Percentiles rank a stretch among this genome's conserved stretches.
These are phyloP conservation scores for Dysidea cf. avara DNA, from an alignment of 37 sponge, comb jelly and placozoan species.

Conservation along the genomic window DNA sequence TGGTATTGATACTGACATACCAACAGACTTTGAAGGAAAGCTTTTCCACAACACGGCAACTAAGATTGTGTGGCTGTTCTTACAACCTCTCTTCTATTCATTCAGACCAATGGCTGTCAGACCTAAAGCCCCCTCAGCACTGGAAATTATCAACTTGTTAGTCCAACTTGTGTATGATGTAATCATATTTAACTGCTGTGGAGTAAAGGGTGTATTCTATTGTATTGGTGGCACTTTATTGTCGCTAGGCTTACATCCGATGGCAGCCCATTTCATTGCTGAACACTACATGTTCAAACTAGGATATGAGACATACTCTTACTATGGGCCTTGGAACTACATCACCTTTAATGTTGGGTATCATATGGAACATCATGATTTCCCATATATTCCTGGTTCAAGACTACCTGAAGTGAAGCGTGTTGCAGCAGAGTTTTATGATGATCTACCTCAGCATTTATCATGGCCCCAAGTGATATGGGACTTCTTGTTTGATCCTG, in stretches of 20 bases:
- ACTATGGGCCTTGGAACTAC: too few relatives aligned
- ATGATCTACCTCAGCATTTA: slow-evolving; percentile 80
- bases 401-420: too few relatives aligned
- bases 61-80: slow-evolving; percentile 93
- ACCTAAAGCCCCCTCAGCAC: slow-evolving; percentile 74
- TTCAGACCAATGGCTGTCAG: slow-evolving; percentile 85
- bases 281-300: slow-evolving; percentile 97
- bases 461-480: slow-evolving; percentile 91
- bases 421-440: too few relatives aligned
- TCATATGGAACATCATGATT: too few relatives aligned
- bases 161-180: too few relatives aligned
- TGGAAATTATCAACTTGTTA: slow-evolving; percentile 83
- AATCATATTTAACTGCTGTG: slow-evolving; percentile 79
- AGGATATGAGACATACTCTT: slow-evolving; percentile 95
- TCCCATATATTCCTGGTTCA: too few relatives aligned
- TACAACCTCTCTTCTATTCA: slow-evolving; percentile 92
- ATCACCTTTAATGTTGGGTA: too few relatives aligned
- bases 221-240: slow-evolving; percentile 79
- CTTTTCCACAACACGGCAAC: slow-evolving; percentile 78
- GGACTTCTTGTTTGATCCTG: slow-evolving; percentile 78
- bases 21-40: too few relatives aligned
- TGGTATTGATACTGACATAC: slow-evolving; percentile 83
- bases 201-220: slow-evolving; percentile 75
- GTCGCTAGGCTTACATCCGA: slow-evolving; percentile 92
- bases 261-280: slow-evolving; percentile 98